Percentiles rank a stretch among this genome's conserved stretches.
These are phyloP conservation scores for Pristionchus japonicus DNA, from an alignment of 2,888 invertebrate species.

Conservation along the genomic window DNA sequence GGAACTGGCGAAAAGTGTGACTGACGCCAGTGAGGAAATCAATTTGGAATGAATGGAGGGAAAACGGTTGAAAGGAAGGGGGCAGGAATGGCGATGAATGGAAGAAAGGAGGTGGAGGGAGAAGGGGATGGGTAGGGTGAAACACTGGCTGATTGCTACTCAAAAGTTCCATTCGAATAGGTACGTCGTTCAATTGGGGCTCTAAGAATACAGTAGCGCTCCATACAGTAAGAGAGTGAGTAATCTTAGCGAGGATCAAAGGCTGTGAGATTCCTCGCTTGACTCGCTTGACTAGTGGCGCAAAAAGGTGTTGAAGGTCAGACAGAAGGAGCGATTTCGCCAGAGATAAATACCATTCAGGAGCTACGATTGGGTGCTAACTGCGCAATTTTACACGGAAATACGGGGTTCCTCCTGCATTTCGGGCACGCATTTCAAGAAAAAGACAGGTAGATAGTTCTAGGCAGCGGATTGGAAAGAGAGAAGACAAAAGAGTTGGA, in stretches of 20 bases:
- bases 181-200: background rate
- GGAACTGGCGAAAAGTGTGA: conserved; percentile 31
- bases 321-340: background rate
- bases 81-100: background rate
- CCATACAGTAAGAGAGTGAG: background rate
- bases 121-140: background rate
- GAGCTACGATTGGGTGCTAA: background rate
- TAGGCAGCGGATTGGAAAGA: background rate
- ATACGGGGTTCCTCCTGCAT: background rate
- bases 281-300: background rate
- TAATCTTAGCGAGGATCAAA: background rate
- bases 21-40: background rate
- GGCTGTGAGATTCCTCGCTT: background rate
- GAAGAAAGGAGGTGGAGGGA: background rate
- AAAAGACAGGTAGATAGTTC: conserved; percentile 16
- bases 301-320: conserved; percentile 39
- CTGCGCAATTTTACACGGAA: background rate
- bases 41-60: conserved; percentile 26
- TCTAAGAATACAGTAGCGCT: too few species aligned
- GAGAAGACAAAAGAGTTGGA: conserved; percentile 10
- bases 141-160: background rate
- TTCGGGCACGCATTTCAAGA: background rate
- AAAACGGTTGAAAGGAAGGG: conserved; percentile 16
- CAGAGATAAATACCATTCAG: conserved; percentile 16
- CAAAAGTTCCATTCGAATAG: background rate